Percentiles rank a stretch among this genome's conserved stretches.
These are phyloP conservation scores for Therioaphis trifolii DNA, from an alignment of 2,888 invertebrate species.

Conservation along the genomic window DNA sequence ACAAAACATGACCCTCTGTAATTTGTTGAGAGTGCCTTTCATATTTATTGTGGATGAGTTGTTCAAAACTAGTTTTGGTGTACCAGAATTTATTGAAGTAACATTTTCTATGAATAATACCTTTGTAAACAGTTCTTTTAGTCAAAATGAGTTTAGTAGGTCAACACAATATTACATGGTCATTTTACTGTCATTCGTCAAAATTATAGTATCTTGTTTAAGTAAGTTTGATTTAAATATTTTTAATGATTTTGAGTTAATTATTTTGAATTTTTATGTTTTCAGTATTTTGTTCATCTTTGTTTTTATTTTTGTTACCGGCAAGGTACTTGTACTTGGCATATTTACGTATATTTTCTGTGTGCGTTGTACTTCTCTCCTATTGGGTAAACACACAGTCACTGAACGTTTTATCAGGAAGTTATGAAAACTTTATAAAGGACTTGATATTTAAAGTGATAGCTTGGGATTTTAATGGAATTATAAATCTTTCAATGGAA, in stretches of 20 bases:
- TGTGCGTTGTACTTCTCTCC: conserved; percentile 84
- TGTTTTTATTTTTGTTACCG: conserved; percentile 86
- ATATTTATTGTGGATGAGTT: conserved; percentile 93
- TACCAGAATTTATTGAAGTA: conserved; percentile 71
- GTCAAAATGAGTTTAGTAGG: conserved; percentile 63
- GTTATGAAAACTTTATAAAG: conserved; percentile 70
- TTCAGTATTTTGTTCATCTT: conserved; percentile 83
- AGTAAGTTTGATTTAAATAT: conserved; percentile 71
- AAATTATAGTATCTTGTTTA: conserved; percentile 76
- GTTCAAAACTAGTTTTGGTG: conserved; percentile 82
- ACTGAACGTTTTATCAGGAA: conserved; percentile 74
- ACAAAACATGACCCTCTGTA: conserved; percentile 28
- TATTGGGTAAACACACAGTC: conserved; percentile 86
- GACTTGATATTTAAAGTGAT: conserved; percentile 80
- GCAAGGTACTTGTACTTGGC: conserved; percentile 88
- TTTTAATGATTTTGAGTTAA: not conserved
- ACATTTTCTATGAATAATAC: conserved; percentile 61
- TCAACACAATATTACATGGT: conserved; percentile 72
- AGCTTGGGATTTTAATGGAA: conserved; percentile 69
- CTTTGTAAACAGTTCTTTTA: not conserved
- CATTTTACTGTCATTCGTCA: conserved; percentile 74
- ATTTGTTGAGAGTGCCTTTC: conserved; percentile 86
- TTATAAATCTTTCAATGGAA: conserved; percentile 29
- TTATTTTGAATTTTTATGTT: conserved; percentile 68
- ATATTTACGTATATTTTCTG: conserved; percentile 87